Evolutionary conservation across 2,797 vertebrate genomes (phyloP).

Genomic region (Scomberomorus guttatus): DNA sequence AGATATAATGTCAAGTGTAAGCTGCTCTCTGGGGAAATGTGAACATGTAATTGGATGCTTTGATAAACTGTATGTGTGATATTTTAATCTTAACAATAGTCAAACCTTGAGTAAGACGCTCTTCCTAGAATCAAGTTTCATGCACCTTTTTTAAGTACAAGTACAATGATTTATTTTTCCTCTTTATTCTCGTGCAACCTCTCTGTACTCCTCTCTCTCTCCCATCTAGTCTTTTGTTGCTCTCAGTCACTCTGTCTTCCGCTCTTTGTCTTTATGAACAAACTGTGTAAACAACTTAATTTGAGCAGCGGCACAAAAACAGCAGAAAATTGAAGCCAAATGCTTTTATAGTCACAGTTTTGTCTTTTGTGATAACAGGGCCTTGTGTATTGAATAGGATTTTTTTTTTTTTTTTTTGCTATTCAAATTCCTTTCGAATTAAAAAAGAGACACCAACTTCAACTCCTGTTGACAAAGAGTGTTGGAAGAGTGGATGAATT

Average conservation of each 20-base stretch:
- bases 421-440: slow-evolving; percentile 73
- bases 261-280: slow-evolving; percentile 75
- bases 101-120: slow-evolving; percentile 11
- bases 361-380: slow-evolving; percentile 77
- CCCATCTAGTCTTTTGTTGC: slow-evolving; percentile 64
- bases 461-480: slow-evolving; percentile 69
- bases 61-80: slow-evolving; percentile 43
- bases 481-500: slow-evolving; percentile 64
- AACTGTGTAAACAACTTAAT: slow-evolving; percentile 83
- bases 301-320: slow-evolving; percentile 68
- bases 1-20: slow-evolving; percentile 29
- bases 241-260: slow-evolving; percentile 61
- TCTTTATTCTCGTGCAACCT: slow-evolving; percentile 62
- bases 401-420: slow-evolving; percentile 50
- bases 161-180: slow-evolving; percentile 55
- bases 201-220: slow-evolving; percentile 51
- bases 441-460: slow-evolving; percentile 50
- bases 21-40: slow-evolving; percentile 34
- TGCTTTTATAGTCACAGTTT: slow-evolving; percentile 71
- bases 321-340: slow-evolving; percentile 75
- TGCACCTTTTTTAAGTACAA: slow-evolving; percentile 45
- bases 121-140: slow-evolving; percentile 38
- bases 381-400: slow-evolving; percentile 73
- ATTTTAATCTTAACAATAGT: slow-evolving; percentile 38
- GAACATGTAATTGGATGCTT: slow-evolving; percentile 41